A percentile compares a stretch with the other conserved stretches of the same genome.
Conservation (phyloP, 2,888 invertebrate species). For the Pyralis farinalis region DNA sequence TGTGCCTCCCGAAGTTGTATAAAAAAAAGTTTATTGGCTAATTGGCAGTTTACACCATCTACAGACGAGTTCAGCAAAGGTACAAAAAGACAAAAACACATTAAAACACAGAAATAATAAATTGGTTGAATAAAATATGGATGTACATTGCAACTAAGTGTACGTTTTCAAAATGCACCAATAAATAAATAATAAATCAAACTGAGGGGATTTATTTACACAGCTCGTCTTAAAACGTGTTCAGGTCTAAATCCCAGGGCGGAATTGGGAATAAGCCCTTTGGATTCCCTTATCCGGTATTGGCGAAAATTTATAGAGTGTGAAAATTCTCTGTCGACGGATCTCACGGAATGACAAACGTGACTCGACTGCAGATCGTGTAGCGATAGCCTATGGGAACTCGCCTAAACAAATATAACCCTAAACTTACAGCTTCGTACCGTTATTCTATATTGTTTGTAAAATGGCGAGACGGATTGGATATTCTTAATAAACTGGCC, state of each 20-base stretch:
- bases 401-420: conserved; percentile 15
- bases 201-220: conserved; percentile 26
- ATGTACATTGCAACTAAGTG: too few species aligned
- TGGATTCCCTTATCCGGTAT: conserved; percentile 50
- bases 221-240: conserved; percentile 34
- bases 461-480: background rate
- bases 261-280: conserved; percentile 36
- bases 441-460: background rate
- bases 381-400: background rate
- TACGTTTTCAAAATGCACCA: background rate
- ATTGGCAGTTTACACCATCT: too few species aligned
- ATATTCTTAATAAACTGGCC: background rate
- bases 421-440: background rate
- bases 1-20: too few species aligned
- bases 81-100: too few species aligned
- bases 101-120: too few species aligned
- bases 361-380: conserved; percentile 43
- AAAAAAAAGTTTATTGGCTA: too few species aligned
- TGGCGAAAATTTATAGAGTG: conserved; percentile 67
- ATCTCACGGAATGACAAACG: conserved; percentile 66
- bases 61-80: too few species aligned
- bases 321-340: conserved; percentile 59
- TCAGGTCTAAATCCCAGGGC: conserved; percentile 26
- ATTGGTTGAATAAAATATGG: too few species aligned
- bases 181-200: conserved; percentile 23